Conservation (phyloP, 2,113 vertebrate species). For the Forbesichthys papilliferus region DNA sequence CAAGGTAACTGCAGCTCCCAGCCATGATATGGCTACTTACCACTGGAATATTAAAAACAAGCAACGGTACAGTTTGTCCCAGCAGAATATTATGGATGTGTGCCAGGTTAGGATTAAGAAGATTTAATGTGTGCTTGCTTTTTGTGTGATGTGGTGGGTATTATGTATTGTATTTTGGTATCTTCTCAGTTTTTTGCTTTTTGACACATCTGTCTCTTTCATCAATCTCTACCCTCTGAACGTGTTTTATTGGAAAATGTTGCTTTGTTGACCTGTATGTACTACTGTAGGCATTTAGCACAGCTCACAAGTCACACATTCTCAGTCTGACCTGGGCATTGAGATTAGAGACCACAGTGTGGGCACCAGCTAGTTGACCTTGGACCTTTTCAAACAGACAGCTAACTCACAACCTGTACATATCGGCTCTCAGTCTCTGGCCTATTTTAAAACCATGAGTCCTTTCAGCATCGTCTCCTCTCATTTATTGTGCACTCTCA, state of each 20-base stretch:
- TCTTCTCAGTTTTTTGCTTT: neutral
- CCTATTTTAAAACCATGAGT: neutral
- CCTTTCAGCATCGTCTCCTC: neutral
- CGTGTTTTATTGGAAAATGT: neutral
- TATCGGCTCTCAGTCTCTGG: neutral
- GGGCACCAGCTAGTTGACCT: too few relatives aligned
- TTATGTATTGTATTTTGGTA: neutral
- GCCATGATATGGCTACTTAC: neutral
- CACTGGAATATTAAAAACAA: neutral
- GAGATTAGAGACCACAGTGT: neutral
- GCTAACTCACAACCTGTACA: neutral
- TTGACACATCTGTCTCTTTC: neutral
- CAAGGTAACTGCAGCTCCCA: neutral
- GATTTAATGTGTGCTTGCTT: neutral
- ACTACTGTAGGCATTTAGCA: neutral
- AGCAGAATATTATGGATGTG: neutral
- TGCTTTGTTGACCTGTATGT: neutral
- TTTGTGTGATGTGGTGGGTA: neutral
- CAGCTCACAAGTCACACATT: neutral
- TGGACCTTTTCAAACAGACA: neutral
- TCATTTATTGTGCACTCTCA: constrained; percentile 11
- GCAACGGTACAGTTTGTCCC: neutral
- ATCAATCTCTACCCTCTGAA: neutral
- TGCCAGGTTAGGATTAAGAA: neutral
- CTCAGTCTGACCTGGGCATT: neutral